Conservation (phyloP, 1,140 invertebrate genomes). For the Cotesia typhae region DNA sequence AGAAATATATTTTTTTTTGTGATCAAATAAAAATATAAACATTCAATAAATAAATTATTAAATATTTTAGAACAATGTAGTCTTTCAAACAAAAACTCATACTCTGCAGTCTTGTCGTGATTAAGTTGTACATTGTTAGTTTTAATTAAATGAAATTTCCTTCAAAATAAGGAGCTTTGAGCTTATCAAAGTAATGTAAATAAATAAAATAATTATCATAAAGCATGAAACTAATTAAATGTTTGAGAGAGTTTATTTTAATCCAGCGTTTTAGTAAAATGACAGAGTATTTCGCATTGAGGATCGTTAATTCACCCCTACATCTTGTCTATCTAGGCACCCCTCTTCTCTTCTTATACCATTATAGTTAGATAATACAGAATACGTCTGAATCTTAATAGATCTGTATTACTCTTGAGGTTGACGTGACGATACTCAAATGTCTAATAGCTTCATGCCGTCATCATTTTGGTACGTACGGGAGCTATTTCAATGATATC, state of each 20-base stretch:
- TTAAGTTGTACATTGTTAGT: too few relatives aligned
- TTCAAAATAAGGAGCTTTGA: too few relatives aligned
- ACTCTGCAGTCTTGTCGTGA: too few relatives aligned
- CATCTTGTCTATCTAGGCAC: neutral
- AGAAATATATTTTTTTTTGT: too few relatives aligned
- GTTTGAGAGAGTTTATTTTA: neutral
- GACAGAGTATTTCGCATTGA: slow-evolving; percentile 15
- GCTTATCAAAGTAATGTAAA: neutral
- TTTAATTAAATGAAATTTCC: too few relatives aligned
- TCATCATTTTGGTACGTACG: slow-evolving; percentile 32
- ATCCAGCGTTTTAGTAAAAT: neutral
- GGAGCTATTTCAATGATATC: slow-evolving; percentile 14
- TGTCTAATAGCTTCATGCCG: slow-evolving; percentile 27
- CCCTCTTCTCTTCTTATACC: neutral
- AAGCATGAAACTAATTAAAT: neutral
- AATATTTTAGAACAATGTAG: too few relatives aligned
- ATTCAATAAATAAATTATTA: too few relatives aligned
- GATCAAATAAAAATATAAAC: too few relatives aligned
- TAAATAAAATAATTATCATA: neutral
- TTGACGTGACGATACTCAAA: slow-evolving; percentile 23
- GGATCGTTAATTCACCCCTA: slow-evolving; percentile 4
- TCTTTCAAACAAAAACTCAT: too few relatives aligned
- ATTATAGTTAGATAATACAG: neutral
- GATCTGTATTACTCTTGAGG: slow-evolving; percentile 22
- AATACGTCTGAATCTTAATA: slow-evolving; percentile 24